phyloP scores from a whole-genome alignment of 2,888 invertebrate genomes.

The Diarsia brunnea region DNA sequence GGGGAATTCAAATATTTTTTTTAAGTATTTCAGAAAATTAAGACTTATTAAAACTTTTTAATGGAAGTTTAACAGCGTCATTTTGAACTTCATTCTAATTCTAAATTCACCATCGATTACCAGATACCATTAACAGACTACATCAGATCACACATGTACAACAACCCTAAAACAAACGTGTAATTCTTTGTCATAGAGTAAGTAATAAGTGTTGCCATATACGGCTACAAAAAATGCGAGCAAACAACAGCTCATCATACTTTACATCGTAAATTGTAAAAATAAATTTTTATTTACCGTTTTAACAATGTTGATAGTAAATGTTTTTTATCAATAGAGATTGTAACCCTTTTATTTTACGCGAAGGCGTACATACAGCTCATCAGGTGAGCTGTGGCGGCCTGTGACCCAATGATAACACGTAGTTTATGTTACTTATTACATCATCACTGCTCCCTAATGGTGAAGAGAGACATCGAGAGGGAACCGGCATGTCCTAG shows the following conservation, averaged over 20 bases:
- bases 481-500: neutral
- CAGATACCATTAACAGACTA: neutral
- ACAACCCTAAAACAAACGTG: neutral
- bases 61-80: neutral
- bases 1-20: neutral
- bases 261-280: slow-evolving; percentile 10
- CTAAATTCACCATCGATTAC: neutral
- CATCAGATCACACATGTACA: too few species aligned
- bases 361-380: neutral
- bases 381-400: neutral
- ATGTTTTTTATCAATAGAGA: neutral
- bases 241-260: neutral
- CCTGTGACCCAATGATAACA: neutral
- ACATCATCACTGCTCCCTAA: neutral
- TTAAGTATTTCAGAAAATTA: neutral
- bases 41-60: neutral
- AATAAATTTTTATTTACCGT: slow-evolving; percentile 32
- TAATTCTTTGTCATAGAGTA: slow-evolving; percentile 8
- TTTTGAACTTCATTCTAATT: neutral
- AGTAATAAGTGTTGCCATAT: slow-evolving; percentile 6
- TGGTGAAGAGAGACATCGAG: neutral
- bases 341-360: neutral
- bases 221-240: slow-evolving; percentile 1
- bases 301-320: slow-evolving; percentile 23
- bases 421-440: neutral